Percentiles rank a stretch among this genome's conserved stretches.
These are phyloP conservation scores for Indicator indicator DNA, from an alignment of 2,113 vertebrate genomes.

Conservation along the genomic window DNA sequence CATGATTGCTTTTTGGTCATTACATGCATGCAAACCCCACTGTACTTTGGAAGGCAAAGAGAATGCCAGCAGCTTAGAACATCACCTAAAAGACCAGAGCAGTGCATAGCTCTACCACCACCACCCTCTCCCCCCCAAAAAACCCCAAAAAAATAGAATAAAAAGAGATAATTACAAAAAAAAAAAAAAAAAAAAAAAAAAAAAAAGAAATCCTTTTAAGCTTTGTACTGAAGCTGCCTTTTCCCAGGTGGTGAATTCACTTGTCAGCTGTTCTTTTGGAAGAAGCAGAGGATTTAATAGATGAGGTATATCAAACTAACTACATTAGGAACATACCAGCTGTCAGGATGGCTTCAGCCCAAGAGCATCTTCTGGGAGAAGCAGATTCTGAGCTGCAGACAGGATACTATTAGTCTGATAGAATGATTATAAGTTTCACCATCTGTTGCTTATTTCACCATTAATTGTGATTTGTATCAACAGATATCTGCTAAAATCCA, in stretches of 20 bases:
- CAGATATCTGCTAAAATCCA: constrained; percentile 58
- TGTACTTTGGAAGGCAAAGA: constrained; percentile 20
- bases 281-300: constrained; percentile 79
- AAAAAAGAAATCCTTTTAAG: constrained; percentile 16
- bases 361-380: constrained; percentile 79
- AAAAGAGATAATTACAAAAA: no score
- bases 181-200: no score
- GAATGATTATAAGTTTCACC: constrained; percentile 78
- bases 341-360: constrained; percentile 82
- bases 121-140: not conserved
- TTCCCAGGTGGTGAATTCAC: constrained; percentile 80
- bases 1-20: constrained; percentile 17
- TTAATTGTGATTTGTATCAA: constrained; percentile 74
- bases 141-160: no score
- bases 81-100: constrained; percentile 44
- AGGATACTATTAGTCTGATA: constrained; percentile 79
- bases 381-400: constrained; percentile 71
- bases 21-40: constrained; percentile 19
- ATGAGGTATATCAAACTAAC: constrained; percentile 85
- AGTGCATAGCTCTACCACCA: not conserved
- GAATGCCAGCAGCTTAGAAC: constrained; percentile 29
- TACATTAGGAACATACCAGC: constrained; percentile 78
- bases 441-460: constrained; percentile 82
- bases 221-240: constrained; percentile 71
- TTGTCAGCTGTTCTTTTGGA: constrained; percentile 84